A percentile compares a stretch with the other conserved stretches of the same genome.
These are phyloP conservation scores for Neolamprologus hecqui DNA, from an alignment of 2,113 vertebrate species.

Conservation along the genomic window DNA sequence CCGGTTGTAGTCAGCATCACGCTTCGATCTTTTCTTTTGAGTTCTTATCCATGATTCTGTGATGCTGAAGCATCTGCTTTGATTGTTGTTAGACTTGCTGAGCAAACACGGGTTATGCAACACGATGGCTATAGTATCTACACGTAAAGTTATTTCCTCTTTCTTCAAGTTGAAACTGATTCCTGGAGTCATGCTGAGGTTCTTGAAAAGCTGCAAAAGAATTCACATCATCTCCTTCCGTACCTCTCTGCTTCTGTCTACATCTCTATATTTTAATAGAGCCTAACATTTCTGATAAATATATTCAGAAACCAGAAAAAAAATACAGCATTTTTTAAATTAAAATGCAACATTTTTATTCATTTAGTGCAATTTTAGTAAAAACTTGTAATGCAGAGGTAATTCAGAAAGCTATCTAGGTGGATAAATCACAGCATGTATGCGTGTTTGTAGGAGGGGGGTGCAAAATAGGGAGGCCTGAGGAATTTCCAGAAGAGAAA, in stretches of 20 bases:
- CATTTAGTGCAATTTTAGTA: background rate
- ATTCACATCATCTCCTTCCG: background rate
- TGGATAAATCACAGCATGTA: conserved; percentile 20
- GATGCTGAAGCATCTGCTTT: background rate
- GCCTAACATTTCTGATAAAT: background rate
- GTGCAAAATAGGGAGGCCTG: conserved; percentile 8
- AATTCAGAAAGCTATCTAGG: background rate
- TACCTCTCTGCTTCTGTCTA: background rate
- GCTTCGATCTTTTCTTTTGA: background rate
- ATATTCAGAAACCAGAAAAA: background rate
- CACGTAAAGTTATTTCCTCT: background rate
- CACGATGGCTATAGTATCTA: background rate
- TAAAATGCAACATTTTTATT: background rate
- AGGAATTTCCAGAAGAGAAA: conserved; percentile 68
- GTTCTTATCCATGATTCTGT: background rate
- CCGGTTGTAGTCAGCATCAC: background rate
- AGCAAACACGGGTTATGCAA: background rate
- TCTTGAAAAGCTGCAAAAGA: background rate
- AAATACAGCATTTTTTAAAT: background rate
- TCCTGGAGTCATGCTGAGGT: background rate
- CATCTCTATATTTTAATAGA: background rate
- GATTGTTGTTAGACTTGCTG: background rate
- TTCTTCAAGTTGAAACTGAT: background rate
- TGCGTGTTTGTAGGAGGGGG: conserved; percentile 3
- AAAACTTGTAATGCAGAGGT: background rate